These are phyloP conservation scores for Danio tinwini DNA, from an alignment of 2,797 vertebrate genomes.

Conservation along the genomic window DNA sequence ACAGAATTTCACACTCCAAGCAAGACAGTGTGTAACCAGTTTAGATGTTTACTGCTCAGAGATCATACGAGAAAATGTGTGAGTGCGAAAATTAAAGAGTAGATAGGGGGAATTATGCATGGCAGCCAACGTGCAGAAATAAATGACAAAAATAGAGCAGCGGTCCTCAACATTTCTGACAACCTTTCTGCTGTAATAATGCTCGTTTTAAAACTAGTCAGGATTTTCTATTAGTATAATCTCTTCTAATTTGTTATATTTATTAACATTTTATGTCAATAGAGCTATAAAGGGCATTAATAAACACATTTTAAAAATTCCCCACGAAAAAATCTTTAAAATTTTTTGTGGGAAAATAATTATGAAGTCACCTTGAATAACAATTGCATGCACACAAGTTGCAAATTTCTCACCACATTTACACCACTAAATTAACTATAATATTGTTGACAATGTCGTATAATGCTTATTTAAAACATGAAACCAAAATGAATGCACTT, in stretches of 20 bases:
- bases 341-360: not conserved
- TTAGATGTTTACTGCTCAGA: conserved; percentile 31
- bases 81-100: not conserved
- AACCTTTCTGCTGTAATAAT: not conserved
- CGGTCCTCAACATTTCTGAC: not conserved
- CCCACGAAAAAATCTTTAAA: not conserved
- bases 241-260: too few species aligned
- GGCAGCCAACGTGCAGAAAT: not conserved
- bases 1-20: conserved; percentile 34
- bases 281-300: not conserved
- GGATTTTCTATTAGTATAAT: too few species aligned
- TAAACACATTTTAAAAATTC: not conserved
- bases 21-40: not conserved
- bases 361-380: not conserved
- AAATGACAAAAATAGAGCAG: not conserved
- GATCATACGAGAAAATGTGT: not conserved
- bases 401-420: not conserved
- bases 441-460: too few species aligned
- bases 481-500: too few species aligned
- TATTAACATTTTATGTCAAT: too few species aligned
- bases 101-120: not conserved
- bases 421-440: not conserved
- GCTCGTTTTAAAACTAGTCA: not conserved
- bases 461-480: too few species aligned
- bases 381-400: not conserved